Evolutionary conservation across 2,113 vertebrate genomes (phyloP).

Genomic region (Eurypyga helias): DNA sequence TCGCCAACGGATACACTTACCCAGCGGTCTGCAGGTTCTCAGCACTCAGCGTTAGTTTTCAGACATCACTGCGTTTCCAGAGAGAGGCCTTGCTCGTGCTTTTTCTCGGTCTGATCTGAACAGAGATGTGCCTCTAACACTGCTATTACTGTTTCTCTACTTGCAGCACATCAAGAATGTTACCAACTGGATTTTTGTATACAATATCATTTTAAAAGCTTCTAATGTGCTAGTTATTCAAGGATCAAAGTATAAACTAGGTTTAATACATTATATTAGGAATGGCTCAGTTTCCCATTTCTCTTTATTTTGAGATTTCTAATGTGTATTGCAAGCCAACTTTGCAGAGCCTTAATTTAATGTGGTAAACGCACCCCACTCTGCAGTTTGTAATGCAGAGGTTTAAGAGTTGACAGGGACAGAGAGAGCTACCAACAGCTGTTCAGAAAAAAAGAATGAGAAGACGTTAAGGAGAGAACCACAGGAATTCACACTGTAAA

Average conservation of each 20-base stretch:
- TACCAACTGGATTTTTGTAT: background rate
- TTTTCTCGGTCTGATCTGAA: background rate
- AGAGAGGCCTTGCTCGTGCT: background rate
- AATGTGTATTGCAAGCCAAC: background rate
- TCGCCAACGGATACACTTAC: background rate
- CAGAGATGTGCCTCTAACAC: background rate
- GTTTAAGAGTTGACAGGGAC: constrained; percentile 20
- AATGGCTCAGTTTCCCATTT: background rate
- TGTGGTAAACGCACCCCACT: background rate
- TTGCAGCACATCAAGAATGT: background rate
- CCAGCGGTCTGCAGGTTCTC: background rate
- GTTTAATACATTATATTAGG: background rate
- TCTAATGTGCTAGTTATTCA: background rate
- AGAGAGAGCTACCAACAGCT: constrained; percentile 50
- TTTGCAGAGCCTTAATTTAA: background rate
- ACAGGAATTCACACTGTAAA: constrained; percentile 43
- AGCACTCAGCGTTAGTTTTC: background rate
- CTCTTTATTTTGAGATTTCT: background rate
- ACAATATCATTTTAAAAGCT: background rate
- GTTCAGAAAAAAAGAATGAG: constrained; percentile 11
- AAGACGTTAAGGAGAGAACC: constrained; percentile 2
- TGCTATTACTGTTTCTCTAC: background rate
- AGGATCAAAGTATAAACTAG: constrained; percentile 1
- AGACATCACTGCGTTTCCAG: background rate
- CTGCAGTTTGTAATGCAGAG: constrained; percentile 36